Evolutionary conservation across 2,888 invertebrate genomes (phyloP), one percentile per base, ranked within the genome.

Genomic region (Parasteatoda lunata): DNA sequence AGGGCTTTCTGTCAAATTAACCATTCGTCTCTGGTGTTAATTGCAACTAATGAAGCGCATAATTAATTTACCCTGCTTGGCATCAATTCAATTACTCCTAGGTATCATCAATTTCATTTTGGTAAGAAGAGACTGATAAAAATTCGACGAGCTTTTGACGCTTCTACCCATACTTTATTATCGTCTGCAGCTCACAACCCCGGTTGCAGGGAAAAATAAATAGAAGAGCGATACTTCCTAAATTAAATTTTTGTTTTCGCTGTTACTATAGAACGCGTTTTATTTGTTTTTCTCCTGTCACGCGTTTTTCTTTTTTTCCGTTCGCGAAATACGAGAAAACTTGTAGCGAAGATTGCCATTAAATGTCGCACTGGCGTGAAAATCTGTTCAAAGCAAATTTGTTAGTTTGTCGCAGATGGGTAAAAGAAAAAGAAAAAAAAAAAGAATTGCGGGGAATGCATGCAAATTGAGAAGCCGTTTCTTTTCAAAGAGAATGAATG

Each of bases 41-140:
- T 86, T 86, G 77, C 80, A 66, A 80, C 76, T 86, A 86, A 86
- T 86, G 85, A 86, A 86, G 77, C 70, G 77, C 66, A 59, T 86
- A 86, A 86, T 86, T 86, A 86, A 86, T 86, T 77, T 77, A 72
- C 79, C 80, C 78, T 52, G 59, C 59, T 69, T 54, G 59, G 77
- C 85, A 71, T 77, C 80, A 77, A 86, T 80, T 86, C 80, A 86
- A 86, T 86, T 86, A 86, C 80, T 54, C 47, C 8, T 49, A 15
- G 54, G 77, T n/a, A 13, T 66, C 85, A 81, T 71, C 80, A 49
- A 78, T 84, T 84, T 78, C 66, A 73, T 75, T 75, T 66, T 66
- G 65, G 45, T 51, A 54, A 9, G 59, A 51, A 65, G 65, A 65
- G 51, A 77, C 52, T 9, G 30, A 69, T 49, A 70, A 52, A 78